Evolutionary conservation across 2,113 vertebrate genomes (phyloP).

Genomic region (Pipa parva): DNA sequence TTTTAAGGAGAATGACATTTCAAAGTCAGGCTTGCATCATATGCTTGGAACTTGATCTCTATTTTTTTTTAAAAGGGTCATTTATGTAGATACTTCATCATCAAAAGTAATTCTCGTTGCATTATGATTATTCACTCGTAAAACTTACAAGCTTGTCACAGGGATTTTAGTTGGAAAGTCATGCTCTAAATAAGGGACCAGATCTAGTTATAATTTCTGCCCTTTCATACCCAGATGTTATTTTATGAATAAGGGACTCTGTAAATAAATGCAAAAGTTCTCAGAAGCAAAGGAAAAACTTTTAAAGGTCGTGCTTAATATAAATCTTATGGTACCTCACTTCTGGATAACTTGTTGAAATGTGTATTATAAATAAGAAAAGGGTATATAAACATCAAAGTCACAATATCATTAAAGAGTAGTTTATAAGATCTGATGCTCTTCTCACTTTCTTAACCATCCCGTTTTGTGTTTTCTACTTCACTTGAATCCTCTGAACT

Average conservation of each 20-base stretch:
- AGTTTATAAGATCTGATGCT: background rate
- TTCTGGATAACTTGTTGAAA: conserved; percentile 7
- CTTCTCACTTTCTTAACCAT: too few species aligned
- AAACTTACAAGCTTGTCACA: conserved; percentile 56
- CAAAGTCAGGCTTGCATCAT: conserved; percentile 62
- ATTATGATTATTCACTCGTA: conserved; percentile 65
- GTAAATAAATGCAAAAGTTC: conserved; percentile 18
- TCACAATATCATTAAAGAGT: background rate
- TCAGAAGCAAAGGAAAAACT: conserved; percentile 31
- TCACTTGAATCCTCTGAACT: too few species aligned
- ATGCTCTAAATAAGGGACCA: conserved; percentile 50
- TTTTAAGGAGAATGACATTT: conserved; percentile 56
- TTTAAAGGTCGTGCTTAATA: conserved; percentile 16
- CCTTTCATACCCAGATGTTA: conserved; percentile 47
- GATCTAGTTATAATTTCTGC: conserved; percentile 41
- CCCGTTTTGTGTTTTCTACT: too few species aligned
- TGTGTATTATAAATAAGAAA: background rate
- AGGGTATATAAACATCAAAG: background rate
- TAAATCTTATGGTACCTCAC: conserved; percentile 9
- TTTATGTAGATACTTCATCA: conserved; percentile 49
- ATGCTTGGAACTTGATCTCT: conserved; percentile 57
- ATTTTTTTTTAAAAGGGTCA: conserved; percentile 50
- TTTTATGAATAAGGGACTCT: conserved; percentile 12
- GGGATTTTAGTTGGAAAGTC: conserved; percentile 50
- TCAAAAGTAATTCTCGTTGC: conserved; percentile 56